These are phyloP conservation scores for Nycteola revayana DNA, from an alignment of 2,888 invertebrate species.

Conservation along the genomic window DNA sequence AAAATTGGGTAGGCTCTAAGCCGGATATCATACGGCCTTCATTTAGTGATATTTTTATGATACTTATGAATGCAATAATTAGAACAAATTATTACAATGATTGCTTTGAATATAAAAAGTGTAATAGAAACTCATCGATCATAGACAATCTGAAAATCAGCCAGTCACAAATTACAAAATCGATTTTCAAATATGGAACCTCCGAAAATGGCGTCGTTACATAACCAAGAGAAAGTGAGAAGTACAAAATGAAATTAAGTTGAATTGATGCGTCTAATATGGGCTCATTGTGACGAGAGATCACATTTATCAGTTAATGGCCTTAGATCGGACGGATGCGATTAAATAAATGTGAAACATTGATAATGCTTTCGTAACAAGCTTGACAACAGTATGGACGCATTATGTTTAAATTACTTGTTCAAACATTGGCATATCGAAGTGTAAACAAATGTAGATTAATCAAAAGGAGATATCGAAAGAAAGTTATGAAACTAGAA, in stretches of 20 bases:
- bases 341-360: constrained; percentile 27
- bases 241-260: constrained; percentile 45
- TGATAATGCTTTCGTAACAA: constrained; percentile 21
- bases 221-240: constrained; percentile 41
- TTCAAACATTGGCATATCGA: too few species aligned
- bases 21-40: too few species aligned
- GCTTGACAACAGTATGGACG: neutral
- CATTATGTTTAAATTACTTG: too few species aligned
- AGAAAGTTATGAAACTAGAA: too few species aligned
- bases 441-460: too few species aligned
- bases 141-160: constrained; percentile 1
- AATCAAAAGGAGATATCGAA: too few species aligned
- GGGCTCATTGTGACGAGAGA: constrained; percentile 37
- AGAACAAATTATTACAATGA: too few species aligned
- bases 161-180: constrained; percentile 18
- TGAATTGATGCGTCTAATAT: constrained; percentile 50
- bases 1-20: too few species aligned
- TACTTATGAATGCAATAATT: too few species aligned
- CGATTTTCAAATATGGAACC: constrained; percentile 37
- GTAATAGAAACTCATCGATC: neutral
- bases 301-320: constrained; percentile 37
- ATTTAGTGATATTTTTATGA: too few species aligned
- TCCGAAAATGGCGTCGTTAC: constrained; percentile 32
- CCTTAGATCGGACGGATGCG: constrained; percentile 17
- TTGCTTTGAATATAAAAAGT: too few species aligned